A percentile compares a stretch with the other conserved stretches of the same genome.
Conservation (phyloP, 2,113 vertebrate genomes). For the Clinocottus analis region DNA sequence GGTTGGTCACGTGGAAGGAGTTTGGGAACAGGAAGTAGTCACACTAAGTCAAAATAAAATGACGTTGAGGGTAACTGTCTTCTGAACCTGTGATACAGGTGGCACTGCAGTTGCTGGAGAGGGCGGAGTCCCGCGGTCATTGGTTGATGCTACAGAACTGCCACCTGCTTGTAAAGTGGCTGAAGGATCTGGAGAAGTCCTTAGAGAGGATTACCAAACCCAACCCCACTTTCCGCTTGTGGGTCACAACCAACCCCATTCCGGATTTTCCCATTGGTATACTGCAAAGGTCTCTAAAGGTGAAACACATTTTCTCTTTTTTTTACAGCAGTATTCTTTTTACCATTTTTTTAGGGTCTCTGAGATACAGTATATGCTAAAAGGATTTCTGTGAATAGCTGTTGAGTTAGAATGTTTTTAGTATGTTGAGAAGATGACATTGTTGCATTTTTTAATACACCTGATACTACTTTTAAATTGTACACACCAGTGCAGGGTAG, state of each 20-base stretch:
- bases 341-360: background rate
- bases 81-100: constrained; percentile 79
- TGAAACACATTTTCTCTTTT: constrained; percentile 62
- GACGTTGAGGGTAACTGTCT: background rate
- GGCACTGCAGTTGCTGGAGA: constrained; percentile 91
- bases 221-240: constrained; percentile 92
- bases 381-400: background rate
- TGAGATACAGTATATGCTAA: background rate
- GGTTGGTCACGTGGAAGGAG: background rate
- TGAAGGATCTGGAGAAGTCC: constrained; percentile 91
- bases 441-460: background rate
- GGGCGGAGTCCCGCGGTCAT: constrained; percentile 83
- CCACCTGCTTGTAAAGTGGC: constrained; percentile 94
- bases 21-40: background rate
- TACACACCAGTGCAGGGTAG: background rate
- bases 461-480: background rate
- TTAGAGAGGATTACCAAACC: constrained; percentile 89
- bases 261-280: constrained; percentile 93
- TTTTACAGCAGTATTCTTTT: background rate
- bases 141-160: constrained; percentile 99
- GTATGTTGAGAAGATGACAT: background rate
- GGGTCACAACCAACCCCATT: constrained; percentile 95
- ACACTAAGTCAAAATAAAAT: background rate
- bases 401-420: background rate
- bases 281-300: constrained; percentile 95